These are phyloP conservation scores for Melangyna quadrimaculata DNA, from an alignment of 2,888 invertebrate genomes.

Conservation along the genomic window DNA sequence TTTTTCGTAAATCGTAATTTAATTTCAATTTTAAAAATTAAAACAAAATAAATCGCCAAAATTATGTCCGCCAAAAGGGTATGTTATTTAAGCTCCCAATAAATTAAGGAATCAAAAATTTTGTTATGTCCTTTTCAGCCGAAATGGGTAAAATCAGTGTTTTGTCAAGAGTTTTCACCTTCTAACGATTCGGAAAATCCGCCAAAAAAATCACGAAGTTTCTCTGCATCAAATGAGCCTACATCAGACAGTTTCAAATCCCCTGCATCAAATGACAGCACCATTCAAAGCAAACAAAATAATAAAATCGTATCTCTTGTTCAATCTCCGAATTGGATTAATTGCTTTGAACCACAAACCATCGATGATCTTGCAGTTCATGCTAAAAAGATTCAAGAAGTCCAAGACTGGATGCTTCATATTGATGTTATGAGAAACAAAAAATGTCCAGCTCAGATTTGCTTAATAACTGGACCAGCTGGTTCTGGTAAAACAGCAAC, in stretches of 20 bases:
- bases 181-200: conserved; percentile 9
- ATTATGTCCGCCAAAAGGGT: conserved; percentile 53
- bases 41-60: neutral
- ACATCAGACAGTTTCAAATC: neutral
- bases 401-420: conserved; percentile 85
- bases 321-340: conserved; percentile 82
- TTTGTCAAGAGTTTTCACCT: conserved; percentile 71
- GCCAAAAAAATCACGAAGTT: conserved; percentile 36
- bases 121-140: conserved; percentile 62
- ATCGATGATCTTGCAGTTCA: conserved; percentile 87
- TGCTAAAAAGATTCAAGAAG: conserved; percentile 87
- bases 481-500: conserved; percentile 93
- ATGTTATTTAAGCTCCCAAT: neutral
- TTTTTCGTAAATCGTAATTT: too few species aligned
- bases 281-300: neutral
- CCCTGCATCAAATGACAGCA: neutral
- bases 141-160: conserved; percentile 76
- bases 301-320: neutral
- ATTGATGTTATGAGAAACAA: conserved; percentile 73
- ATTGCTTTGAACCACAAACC: conserved; percentile 83
- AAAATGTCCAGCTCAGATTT: conserved; percentile 81
- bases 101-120: neutral
- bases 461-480: conserved; percentile 90
- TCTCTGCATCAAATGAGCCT: conserved; percentile 23
- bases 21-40: neutral